phyloP scores from a whole-genome alignment of 2,888 invertebrate species.

The Hyles lineata region DNA sequence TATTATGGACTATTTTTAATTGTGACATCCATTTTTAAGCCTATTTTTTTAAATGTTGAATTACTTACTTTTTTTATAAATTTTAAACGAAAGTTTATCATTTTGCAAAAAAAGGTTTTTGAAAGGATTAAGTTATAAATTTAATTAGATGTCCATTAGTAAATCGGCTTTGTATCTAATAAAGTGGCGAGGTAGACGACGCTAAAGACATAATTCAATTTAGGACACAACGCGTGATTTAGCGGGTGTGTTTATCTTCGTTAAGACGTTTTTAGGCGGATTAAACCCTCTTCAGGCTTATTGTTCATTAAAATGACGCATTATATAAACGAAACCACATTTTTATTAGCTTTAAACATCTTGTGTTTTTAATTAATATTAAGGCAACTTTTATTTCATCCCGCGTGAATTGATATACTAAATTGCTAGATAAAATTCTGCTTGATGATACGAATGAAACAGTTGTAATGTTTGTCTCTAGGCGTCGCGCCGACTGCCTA shows the following conservation, averaged over 20 bases:
- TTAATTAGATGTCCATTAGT: slow-evolving; percentile 7
- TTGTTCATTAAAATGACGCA: slow-evolving; percentile 11
- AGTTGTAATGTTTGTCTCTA: neutral
- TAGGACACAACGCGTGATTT: slow-evolving; percentile 9
- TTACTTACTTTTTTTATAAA: neutral
- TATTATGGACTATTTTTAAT: too few species aligned
- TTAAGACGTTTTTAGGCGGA: slow-evolving; percentile 14
- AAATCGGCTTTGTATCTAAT: slow-evolving; percentile 9
- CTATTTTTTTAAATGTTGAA: too few species aligned
- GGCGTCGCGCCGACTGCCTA: neutral
- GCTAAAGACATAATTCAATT: slow-evolving; percentile 20
- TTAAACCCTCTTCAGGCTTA: slow-evolving; percentile 9
- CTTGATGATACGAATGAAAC: neutral
- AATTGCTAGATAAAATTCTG: neutral
- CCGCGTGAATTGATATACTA: neutral
- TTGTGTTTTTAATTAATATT: too few species aligned
- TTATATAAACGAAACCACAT: neutral
- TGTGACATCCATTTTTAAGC: too few species aligned
- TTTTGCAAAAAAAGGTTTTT: neutral
- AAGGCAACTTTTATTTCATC: neutral
- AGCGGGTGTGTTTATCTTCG: slow-evolving; percentile 17
- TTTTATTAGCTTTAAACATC: neutral
- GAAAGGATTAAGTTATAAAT: neutral
- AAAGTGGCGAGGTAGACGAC: neutral
- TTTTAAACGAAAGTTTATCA: neutral